A percentile compares a stretch with the other conserved stretches of the same genome.
Evolutionary conservation across 2,888 invertebrate genomes (phyloP).

Genomic region (Omphaloscelis lunosa): DNA sequence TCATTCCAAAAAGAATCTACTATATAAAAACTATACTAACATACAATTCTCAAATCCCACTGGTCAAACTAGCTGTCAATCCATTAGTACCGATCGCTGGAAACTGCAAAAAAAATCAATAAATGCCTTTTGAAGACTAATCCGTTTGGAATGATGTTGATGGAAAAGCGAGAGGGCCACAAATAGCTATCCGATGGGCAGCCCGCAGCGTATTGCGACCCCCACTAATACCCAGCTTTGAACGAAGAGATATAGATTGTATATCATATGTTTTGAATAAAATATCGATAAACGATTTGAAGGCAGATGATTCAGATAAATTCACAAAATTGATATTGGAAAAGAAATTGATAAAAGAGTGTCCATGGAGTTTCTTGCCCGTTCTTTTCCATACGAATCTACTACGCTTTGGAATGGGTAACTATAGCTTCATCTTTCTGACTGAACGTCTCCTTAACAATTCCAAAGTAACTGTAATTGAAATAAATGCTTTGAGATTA

Average conservation of each 20-base stretch:
- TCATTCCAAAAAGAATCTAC: not conserved
- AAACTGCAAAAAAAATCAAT: conserved; percentile 56
- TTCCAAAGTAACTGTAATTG: not conserved
- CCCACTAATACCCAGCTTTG: conserved; percentile 47
- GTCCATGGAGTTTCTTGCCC: not conserved
- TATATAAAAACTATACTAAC: not conserved
- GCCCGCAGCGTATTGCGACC: conserved; percentile 49
- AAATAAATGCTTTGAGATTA: not conserved
- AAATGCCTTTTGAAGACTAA: conserved; percentile 61
- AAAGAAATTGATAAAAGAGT: not conserved
- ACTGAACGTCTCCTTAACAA: not conserved
- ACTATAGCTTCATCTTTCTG: not conserved
- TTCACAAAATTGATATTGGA: not conserved
- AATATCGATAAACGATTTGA: conserved; percentile 36
- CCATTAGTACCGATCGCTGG: conserved; percentile 23
- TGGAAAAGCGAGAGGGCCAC: conserved; percentile 52
- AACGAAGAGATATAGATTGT: conserved; percentile 11
- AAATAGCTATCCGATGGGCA: conserved; percentile 54
- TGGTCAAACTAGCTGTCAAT: conserved; percentile 27
- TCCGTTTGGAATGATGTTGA: conserved; percentile 64
- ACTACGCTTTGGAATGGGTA: not conserved
- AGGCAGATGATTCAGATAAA: not conserved
- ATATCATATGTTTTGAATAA: conserved; percentile 27
- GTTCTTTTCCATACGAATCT: not conserved
- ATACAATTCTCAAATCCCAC: conserved; percentile 24